A percentile compares a stretch with the other conserved stretches of the same genome.
Evolutionary conservation across 2,888 invertebrate species (phyloP).

Genomic region (Apamea epomidion): DNA sequence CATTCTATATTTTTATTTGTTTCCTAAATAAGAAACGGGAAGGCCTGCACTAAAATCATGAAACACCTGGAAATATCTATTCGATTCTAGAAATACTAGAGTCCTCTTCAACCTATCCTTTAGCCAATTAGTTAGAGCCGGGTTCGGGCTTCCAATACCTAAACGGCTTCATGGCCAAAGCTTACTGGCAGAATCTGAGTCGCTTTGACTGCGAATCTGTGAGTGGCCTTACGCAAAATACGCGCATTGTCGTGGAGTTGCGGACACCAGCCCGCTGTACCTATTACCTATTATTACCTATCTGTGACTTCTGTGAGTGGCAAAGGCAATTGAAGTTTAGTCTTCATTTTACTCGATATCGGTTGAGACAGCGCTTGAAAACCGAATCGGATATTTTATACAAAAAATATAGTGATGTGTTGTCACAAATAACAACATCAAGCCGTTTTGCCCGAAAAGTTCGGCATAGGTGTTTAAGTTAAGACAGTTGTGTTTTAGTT

Average conservation of each 20-base stretch:
- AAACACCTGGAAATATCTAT: background rate
- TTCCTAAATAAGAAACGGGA: slow-evolving; percentile 23
- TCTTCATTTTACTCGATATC: background rate
- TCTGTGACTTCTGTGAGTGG: no score
- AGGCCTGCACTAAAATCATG: background rate
- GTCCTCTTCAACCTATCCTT: background rate
- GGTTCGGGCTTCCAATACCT: background rate
- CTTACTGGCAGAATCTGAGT: slow-evolving; percentile 2
- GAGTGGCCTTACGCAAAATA: no score
- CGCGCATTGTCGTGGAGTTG: no score
- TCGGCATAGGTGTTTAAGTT: no score
- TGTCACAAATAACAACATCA: background rate
- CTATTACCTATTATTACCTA: no score
- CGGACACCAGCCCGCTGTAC: no score
- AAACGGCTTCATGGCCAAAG: slow-evolving; percentile 13
- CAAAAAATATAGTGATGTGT: background rate
- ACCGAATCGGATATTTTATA: background rate
- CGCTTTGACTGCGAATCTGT: background rate
- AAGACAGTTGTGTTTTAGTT: background rate
- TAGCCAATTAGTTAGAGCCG: background rate
- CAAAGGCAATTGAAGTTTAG: background rate
- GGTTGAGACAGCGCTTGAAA: background rate
- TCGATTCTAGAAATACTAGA: background rate
- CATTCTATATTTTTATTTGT: slow-evolving; percentile 46
- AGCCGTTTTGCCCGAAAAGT: background rate